These are phyloP conservation scores for Anolis sagrei DNA, from an alignment of 2,113 vertebrate species.

Conservation along the genomic window DNA sequence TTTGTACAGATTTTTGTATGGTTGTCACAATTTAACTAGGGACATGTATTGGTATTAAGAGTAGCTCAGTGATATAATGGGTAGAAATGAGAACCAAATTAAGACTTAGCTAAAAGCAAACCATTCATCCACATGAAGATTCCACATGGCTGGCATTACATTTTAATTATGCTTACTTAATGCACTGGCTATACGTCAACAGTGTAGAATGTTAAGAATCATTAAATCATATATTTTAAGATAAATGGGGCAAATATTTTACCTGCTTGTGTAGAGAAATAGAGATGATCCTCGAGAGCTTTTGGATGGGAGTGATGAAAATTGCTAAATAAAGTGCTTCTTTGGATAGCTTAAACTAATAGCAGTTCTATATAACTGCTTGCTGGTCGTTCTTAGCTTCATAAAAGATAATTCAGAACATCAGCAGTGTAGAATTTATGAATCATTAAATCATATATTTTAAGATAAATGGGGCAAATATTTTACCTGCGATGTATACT, in stretches of 20 bases:
- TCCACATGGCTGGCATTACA: neutral
- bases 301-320: slow-evolving; percentile 11
- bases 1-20: slow-evolving; percentile 55
- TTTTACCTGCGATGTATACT: neutral
- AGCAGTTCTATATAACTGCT: slow-evolving; percentile 21
- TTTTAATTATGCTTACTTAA: neutral
- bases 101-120: neutral
- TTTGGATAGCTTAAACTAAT: slow-evolving; percentile 45
- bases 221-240: neutral
- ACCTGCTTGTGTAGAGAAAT: neutral
- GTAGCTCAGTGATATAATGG: slow-evolving; percentile 23
- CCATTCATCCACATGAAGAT: neutral
- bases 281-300: slow-evolving; percentile 20
- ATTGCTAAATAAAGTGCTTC: slow-evolving; percentile 60
- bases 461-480: neutral
- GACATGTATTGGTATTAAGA: neutral
- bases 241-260: neutral
- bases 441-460: neutral
- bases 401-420: neutral
- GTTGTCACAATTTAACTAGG: neutral
- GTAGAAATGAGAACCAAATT: neutral
- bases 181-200: neutral
- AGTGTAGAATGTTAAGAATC: neutral
- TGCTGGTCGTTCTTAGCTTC: slow-evolving; percentile 48
- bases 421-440: neutral